phyloP scores from a whole-genome alignment of 1,140 invertebrate genomes.

The Dicyema japonicum region DNA sequence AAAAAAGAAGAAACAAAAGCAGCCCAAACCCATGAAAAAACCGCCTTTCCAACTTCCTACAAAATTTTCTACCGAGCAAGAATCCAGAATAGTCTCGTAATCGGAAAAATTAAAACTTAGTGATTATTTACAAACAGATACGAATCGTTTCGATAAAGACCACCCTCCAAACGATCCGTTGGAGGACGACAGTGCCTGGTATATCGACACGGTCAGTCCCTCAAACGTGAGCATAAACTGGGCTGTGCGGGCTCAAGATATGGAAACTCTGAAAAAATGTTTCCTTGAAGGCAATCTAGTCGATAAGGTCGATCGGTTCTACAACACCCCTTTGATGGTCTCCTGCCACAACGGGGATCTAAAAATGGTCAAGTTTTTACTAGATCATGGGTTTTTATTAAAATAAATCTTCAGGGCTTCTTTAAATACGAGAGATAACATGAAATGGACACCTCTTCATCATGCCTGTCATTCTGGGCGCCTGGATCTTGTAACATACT shows the following conservation, averaged over 20 bases:
- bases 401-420: slow-evolving; percentile 9
- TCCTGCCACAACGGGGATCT: slow-evolving; percentile 12
- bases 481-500: slow-evolving; percentile 12
- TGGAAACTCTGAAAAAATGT: slow-evolving; percentile 8
- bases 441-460: slow-evolving; percentile 21
- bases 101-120: not conserved
- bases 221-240: slow-evolving; percentile 17
- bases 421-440: slow-evolving; percentile 17
- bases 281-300: slow-evolving; percentile 12
- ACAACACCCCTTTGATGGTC: slow-evolving; percentile 20
- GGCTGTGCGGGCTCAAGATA: slow-evolving; percentile 12
- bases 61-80: not conserved
- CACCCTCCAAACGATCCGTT: slow-evolving; percentile 14
- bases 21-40: slow-evolving; percentile 4
- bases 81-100: not conserved
- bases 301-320: slow-evolving; percentile 17
- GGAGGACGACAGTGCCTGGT: slow-evolving; percentile 18
- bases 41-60: not conserved
- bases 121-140: slow-evolving; percentile 7
- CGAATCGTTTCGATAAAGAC: slow-evolving; percentile 15
- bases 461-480: slow-evolving; percentile 18
- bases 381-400: slow-evolving; percentile 13
- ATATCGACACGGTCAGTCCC: slow-evolving; percentile 13
- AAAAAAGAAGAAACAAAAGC: slow-evolving; percentile 15
- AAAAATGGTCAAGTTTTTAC: slow-evolving; percentile 13